phyloP scores from a whole-genome alignment of 1,140 invertebrate species.

The Caenorhabditis tropicalis region DNA sequence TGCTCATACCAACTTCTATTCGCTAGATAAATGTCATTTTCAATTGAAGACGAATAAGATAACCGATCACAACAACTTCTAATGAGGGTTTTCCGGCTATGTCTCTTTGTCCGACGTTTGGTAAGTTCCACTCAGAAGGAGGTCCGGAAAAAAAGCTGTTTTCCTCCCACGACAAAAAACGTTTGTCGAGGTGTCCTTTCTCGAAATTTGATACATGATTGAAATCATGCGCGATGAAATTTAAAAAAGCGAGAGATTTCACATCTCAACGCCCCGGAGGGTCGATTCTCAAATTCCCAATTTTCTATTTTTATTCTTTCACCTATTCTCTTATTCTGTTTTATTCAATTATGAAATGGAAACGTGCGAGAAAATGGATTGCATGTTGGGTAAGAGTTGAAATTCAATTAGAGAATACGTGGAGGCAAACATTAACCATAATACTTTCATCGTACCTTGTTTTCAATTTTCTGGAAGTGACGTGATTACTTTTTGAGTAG shows the following conservation, averaged over 20 bases:
- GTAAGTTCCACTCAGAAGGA: neutral
- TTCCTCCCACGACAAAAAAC: neutral
- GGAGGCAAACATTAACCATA: neutral
- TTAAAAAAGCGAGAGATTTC: constrained; percentile 15
- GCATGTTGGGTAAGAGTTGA: neutral
- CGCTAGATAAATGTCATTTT: constrained; percentile 13
- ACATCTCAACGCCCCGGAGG: neutral
- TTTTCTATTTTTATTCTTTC: neutral
- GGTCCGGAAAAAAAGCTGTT: neutral
- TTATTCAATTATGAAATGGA: neutral
- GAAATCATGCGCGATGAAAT: constrained; percentile 40
- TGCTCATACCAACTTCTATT: neutral
- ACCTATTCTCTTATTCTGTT: neutral
- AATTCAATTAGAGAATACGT: neutral
- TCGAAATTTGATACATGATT: constrained; percentile 26
- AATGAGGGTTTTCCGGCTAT: constrained; percentile 26
- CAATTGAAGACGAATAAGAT: neutral
- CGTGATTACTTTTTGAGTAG: neutral
- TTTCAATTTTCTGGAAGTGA: neutral
- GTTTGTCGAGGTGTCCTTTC: neutral
- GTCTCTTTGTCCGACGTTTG: constrained; percentile 28
- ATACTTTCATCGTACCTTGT: neutral
- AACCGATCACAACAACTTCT: neutral
- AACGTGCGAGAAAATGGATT: constrained; percentile 28
- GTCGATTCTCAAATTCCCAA: neutral